Base-by-base conservation (phyloP, 1,140 invertebrate species). In the Ruditapes philippinarum region DNA sequence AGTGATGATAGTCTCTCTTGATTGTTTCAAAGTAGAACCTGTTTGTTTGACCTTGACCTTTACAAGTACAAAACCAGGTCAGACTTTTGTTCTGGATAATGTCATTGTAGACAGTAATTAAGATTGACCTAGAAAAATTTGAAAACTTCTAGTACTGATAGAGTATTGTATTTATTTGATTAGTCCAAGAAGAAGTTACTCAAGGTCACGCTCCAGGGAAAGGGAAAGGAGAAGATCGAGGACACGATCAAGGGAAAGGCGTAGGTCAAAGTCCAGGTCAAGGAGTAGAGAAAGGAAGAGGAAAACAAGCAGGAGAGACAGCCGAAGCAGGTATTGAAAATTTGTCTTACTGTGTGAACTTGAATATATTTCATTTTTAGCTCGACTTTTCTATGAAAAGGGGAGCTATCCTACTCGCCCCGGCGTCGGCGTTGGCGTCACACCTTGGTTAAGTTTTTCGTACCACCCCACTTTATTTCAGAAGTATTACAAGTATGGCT, bases 131-230 rank as follows among this genome's bases (percentile, higher is more conserved):
- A n/a, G n/a, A n/a, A n/a, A n/a, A n/a, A n/a, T n/a, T n/a, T n/a
- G n/a, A n/a, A n/a, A n/a, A n/a, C n/a, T n/a, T n/a, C n/a, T n/a
- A n/a, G n/a, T n/a, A n/a, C n/a, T n/a, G n/a, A n/a, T n/a, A n/a
- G n/a, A n/a, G n/a, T n/a, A n/a, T n/a, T n/a, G n/a, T 45, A 45
- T 14, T 70, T 33, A 14, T 12, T 45, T 45, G 3, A 83, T 28
- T 28, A 45, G 45, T 49, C 17, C 22, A 12, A 51, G 36, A 70
- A 70, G 68, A 54, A 88, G 85, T 80, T 31, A 42, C 49, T 87
- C 84, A 51, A 82, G 83, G 40, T 90, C 84, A 79, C 45, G 79
- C 7, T 90, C 89, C 7, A 82, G 60, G 54, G 73, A 45, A 7
- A 45, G 68, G 54, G 73, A 45, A 7, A 45, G 68, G 42, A 45